Conservation (phyloP, 2,797 vertebrate genomes). For the Pristis pectinata region DNA sequence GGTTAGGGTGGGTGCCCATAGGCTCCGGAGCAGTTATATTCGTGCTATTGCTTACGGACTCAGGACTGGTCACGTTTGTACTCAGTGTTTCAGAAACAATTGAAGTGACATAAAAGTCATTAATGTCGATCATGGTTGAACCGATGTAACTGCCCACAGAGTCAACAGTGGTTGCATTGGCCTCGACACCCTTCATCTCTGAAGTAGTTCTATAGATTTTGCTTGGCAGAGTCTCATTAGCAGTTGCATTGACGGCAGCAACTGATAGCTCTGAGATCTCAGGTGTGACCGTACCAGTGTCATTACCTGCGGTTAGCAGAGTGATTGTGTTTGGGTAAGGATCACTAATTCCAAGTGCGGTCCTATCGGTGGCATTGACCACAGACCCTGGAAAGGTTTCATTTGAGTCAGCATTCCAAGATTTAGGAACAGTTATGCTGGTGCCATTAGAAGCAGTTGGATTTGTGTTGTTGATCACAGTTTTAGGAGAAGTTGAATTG, state of each 20-base stretch:
- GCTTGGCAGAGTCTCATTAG: neutral
- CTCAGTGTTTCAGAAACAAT: no score
- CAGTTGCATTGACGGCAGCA: neutral
- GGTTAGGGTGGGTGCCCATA: neutral
- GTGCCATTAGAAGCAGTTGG: neutral
- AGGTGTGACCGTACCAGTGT: neutral
- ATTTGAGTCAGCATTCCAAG: neutral
- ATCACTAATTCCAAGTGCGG: neutral
- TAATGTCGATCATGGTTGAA: neutral
- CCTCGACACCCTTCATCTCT: neutral
- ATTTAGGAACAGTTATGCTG: neutral
- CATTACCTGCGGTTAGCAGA: no score
- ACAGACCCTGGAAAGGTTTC: neutral
- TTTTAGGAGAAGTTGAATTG: neutral
- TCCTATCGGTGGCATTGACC: neutral
- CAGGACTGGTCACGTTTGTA: neutral
- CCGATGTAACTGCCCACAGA: neutral
- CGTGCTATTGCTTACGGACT: neutral
- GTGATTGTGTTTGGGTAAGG: neutral
- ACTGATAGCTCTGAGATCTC: neutral
- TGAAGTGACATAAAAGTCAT: neutral
- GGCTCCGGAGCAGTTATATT: neutral
- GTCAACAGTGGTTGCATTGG: neutral
- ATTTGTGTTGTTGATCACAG: neutral
- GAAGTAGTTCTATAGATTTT: neutral